Evolutionary conservation across 2,797 vertebrate species (phyloP).

Genomic region (Cuculus canorus): DNA sequence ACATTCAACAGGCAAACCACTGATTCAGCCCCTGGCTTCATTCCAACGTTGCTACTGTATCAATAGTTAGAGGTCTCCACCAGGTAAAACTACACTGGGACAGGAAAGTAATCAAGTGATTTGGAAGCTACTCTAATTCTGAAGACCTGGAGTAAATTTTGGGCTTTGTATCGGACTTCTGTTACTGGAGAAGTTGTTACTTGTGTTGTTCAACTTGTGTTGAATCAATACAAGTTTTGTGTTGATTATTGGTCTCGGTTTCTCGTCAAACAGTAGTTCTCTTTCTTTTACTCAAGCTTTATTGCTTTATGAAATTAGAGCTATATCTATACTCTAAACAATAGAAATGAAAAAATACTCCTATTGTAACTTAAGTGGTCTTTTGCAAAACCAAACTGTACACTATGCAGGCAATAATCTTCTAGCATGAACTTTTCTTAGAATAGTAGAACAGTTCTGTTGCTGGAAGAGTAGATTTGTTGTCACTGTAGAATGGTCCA

Average conservation of each 20-base stretch:
- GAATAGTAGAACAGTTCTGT: background rate
- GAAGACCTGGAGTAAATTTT: background rate
- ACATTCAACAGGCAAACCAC: too few relatives aligned
- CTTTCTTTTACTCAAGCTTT: background rate
- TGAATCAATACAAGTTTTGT: background rate
- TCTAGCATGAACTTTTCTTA: background rate
- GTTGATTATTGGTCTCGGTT: background rate
- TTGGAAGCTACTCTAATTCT: background rate
- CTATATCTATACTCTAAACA: background rate
- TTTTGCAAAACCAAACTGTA: background rate
- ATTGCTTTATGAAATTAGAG: background rate
- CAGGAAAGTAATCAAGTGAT: background rate
- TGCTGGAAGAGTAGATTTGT: background rate
- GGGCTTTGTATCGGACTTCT: background rate
- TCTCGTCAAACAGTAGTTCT: background rate
- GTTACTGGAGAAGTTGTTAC: background rate
- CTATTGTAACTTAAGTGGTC: background rate
- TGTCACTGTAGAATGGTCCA: background rate
- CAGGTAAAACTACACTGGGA: background rate
- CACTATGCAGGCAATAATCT: background rate
- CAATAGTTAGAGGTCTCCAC: background rate
- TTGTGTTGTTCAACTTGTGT: background rate
- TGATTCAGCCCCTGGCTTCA: background rate
- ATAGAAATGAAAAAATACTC: background rate
- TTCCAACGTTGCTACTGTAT: background rate